Percentiles rank a stretch among this genome's conserved stretches.
Conservation (phyloP, 2,888 invertebrate species). For the Tetragonula carbonaria region DNA sequence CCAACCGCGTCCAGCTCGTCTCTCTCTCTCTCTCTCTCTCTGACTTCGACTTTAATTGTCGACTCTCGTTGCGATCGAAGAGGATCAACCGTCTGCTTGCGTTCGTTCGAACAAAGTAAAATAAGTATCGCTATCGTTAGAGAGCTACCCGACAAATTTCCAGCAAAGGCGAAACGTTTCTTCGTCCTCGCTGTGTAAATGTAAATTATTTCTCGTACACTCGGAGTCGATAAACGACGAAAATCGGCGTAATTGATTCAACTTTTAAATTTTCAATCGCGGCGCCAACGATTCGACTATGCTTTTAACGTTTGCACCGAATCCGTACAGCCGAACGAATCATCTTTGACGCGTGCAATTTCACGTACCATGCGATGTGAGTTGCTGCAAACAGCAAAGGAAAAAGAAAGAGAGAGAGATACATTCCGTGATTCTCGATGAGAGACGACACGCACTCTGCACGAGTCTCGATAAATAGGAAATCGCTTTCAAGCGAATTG, state of each 20-base stretch:
- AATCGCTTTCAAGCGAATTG: slow-evolving; percentile 7
- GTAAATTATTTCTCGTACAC: too few relatives aligned
- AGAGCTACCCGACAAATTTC: too few relatives aligned
- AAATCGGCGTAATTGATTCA: too few relatives aligned
- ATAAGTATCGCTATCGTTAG: background rate
- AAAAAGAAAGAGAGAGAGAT: background rate
- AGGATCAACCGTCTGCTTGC: slow-evolving; percentile 50
- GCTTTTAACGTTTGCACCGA: slow-evolving; percentile 17
- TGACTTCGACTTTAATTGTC: slow-evolving; percentile 50
- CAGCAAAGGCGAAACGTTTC: too few relatives aligned
- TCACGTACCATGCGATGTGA: slow-evolving; percentile 51
- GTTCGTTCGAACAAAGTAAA: background rate
- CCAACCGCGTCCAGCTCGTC: background rate
- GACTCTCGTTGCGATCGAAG: slow-evolving; percentile 35
- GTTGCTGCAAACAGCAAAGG: background rate
- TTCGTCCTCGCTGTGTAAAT: too few relatives aligned
- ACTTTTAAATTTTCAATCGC: background rate
- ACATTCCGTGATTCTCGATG: slow-evolving; percentile 10
- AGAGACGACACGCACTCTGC: slow-evolving; percentile 7
- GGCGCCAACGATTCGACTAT: background rate
- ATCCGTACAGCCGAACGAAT: slow-evolving; percentile 46
- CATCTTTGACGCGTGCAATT: slow-evolving; percentile 47
- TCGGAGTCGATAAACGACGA: too few relatives aligned
- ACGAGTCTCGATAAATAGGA: slow-evolving; percentile 17
- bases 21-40: too few relatives aligned